Evolutionary conservation across 2,888 invertebrate species (phyloP), one percentile per base, ranked within the genome.

Genomic region (Pharmacophagus antenor): DNA sequence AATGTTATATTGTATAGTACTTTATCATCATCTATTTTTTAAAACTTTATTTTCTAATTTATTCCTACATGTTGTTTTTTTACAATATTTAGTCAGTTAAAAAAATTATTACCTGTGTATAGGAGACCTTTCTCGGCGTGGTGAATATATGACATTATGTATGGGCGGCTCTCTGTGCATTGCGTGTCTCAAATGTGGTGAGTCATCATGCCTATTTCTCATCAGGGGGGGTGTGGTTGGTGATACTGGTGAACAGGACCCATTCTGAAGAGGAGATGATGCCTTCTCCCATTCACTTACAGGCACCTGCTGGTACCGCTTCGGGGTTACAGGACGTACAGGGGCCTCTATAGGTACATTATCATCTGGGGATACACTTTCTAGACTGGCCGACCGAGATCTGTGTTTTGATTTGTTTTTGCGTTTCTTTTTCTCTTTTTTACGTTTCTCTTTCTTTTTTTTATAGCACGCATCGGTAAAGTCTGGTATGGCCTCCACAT

Each of bases 371-470:
- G 93, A 93, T 56, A 93, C 86, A 65, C 93, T 93, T 74, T 93
- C 94, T 65, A 94, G 87, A 72, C 94, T 95, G 0, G 94, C 93
- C 61, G 94, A 94, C 55, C 94, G 92, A 42, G 94, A 94, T 59
- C 92, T 90, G 53, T 94, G 93, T 78, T 94, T 95, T 58, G 94
- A 93, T 79, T 94, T 94, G 84, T 93, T 94, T 80, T 94, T 94
- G 56, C 92, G 92, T 80, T 94, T 95, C 71, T 94, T 94, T 47
- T 93, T 92, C 66, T 94, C 94, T 77, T 95, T 95, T 80, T 94
- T 95, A 79, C 94, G 94, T 74, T 95, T 95, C 49, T 95, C 94
- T 71, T 94, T 94, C 80, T 94, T 86, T 73, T 93, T 93, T 71
- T 93, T 93, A 67, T 92, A 92, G 65, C 92, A 91, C 58, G 90